Evolutionary conservation across 2,888 invertebrate genomes (phyloP), one percentile per base, ranked within the genome.

Genomic region (Lasioglossum vierecki): DNA sequence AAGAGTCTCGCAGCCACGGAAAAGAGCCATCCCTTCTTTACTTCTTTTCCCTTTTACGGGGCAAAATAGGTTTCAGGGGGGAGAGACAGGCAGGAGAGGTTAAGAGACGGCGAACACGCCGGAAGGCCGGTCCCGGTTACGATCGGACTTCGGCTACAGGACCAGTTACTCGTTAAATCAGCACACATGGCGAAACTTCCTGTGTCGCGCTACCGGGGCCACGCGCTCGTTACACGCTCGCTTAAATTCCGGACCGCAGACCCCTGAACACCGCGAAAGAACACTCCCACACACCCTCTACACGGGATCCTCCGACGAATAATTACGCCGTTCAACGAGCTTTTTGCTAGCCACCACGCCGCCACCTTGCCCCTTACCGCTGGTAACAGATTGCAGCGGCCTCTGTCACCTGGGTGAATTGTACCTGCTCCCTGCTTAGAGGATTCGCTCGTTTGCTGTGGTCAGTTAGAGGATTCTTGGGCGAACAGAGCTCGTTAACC

Each of bases 181-280:
- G 85, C 86, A 86, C 86, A 82, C 85, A 82, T 85, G 86, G 85
- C 70, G 82, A 79, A 85, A 86, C 85, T 85, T 80, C n/a, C 72
- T 75, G 63, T 57, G 79, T 66, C 53, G 41, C 11, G 49, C 4
- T 22, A 6, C 35, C 66, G 5, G 15, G 30, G 60, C 44, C 46
- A 41, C 79, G 57, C 66, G 80, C 68, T 75, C 80, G 84, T 85
- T 85, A 84, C 57, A 80, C 70, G 80, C 63, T 78, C 85, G 75
- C 85, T 85, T 85, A 80, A 85, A 84, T 84, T 77, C 75, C 35
- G 74, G 15, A 68, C 60, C 18, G 49, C 13, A 26, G 13, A 35
- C 18, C 9, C 41, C 15, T 4, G 9, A 26, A 26, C 30, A 49
- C 35, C 41, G 30, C 46, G 74, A 66, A 74, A 68, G 63, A 72